These are phyloP conservation scores for Chlorodrepanis virens DNA, from an alignment of 2,113 vertebrate species.

Conservation along the genomic window DNA sequence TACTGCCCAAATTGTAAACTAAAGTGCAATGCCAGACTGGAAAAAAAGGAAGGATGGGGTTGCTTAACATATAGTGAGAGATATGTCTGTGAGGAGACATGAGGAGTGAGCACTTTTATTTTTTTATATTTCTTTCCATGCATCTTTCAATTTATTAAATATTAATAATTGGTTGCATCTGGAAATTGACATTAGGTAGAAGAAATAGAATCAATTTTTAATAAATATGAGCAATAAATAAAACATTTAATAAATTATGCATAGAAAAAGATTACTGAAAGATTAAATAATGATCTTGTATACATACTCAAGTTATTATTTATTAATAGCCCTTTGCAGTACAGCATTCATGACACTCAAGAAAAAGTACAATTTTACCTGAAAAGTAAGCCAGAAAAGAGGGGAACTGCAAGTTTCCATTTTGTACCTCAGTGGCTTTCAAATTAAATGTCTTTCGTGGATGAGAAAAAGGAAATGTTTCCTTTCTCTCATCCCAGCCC, in stretches of 20 bases:
- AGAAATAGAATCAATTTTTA: slow-evolving; percentile 67
- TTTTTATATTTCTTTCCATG: not conserved
- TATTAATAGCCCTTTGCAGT: slow-evolving; percentile 40
- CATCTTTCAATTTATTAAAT: slow-evolving; percentile 54
- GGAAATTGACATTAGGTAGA: slow-evolving; percentile 42
- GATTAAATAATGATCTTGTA: slow-evolving; percentile 67
- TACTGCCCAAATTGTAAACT: not conserved
- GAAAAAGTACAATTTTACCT: not conserved
- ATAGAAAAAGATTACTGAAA: slow-evolving; percentile 62
- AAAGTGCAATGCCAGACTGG: not conserved
- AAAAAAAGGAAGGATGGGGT: not conserved
- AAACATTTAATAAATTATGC: slow-evolving; percentile 67
- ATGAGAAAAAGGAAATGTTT: not conserved
- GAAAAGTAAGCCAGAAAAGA: not conserved
- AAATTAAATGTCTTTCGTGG: not conserved
- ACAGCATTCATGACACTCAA: not conserved
- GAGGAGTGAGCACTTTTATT: not conserved
- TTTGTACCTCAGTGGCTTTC: not conserved
- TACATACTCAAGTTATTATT: slow-evolving; percentile 54
- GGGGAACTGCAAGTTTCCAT: not conserved
- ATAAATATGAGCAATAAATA: slow-evolving; percentile 66
- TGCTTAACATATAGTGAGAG: not conserved
- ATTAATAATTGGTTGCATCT: slow-evolving; percentile 53
- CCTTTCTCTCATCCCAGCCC: not conserved
- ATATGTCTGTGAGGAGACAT: not conserved